phyloP scores from a whole-genome alignment of 2,797 vertebrate genomes.

The Buphagus erythrorhynchus region DNA sequence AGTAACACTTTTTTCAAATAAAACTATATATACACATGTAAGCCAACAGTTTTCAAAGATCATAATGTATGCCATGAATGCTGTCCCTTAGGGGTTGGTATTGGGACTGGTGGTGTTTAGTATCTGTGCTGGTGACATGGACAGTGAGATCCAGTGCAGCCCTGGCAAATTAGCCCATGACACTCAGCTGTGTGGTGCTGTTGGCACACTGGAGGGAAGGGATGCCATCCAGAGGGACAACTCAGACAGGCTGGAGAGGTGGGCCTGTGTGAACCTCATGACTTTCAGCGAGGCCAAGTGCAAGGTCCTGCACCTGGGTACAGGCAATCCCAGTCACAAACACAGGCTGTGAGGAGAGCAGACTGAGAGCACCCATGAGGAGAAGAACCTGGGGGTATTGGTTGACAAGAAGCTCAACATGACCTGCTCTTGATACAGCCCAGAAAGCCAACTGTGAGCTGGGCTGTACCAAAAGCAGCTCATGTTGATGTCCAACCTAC shows the following conservation, averaged over 20 bases:
- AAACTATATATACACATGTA: neutral
- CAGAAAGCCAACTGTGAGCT: neutral
- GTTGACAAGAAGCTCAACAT: neutral
- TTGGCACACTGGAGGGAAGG: neutral
- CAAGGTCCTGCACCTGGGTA: neutral
- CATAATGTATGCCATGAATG: neutral
- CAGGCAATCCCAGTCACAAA: neutral
- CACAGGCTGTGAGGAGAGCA: neutral
- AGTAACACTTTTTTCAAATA: neutral
- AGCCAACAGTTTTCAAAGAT: neutral
- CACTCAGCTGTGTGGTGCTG: neutral
- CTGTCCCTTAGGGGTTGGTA: neutral
- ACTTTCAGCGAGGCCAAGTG: fast-evolving
- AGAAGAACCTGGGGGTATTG: neutral
- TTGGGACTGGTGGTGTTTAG: neutral
- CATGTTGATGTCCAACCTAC: neutral
- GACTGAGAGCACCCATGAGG: neutral
- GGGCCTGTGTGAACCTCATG: neutral
- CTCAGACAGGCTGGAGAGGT: neutral
- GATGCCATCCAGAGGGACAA: neutral
- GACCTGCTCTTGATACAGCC: neutral
- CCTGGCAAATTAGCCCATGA: too few species aligned
- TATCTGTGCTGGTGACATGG: neutral
- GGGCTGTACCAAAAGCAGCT: neutral
- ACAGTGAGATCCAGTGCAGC: neutral